Conservation (phyloP, 2,888 invertebrate species). For the Azorinus chamasolen region DNA sequence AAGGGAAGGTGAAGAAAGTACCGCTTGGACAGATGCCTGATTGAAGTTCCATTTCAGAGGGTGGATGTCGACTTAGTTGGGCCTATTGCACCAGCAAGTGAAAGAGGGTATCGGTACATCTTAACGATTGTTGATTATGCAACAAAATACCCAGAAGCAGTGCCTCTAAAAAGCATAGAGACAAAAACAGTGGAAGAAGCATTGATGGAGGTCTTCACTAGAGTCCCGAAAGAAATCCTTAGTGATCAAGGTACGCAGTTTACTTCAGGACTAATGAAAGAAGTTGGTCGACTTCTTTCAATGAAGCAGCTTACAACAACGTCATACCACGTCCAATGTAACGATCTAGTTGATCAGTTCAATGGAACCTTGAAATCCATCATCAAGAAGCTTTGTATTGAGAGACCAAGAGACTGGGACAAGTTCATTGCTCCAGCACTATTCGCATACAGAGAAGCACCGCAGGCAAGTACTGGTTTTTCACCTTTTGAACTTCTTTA, state of each 20-base stretch:
- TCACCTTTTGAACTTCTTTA: constrained; percentile 62
- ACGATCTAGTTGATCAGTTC: constrained; percentile 62
- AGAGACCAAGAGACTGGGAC: constrained; percentile 63
- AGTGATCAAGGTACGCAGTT: constrained; percentile 67
- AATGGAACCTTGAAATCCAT: constrained; percentile 64
- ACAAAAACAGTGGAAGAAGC: constrained; percentile 65
- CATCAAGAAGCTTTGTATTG: constrained; percentile 43
- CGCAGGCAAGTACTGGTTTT: constrained; percentile 58
- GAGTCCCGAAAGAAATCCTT: constrained; percentile 63
- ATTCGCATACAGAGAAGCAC: constrained; percentile 64
- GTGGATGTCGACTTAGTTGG: constrained; percentile 40
- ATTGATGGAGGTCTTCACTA: constrained; percentile 51
- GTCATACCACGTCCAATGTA: constrained; percentile 57
- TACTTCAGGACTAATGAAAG: constrained; percentile 56
- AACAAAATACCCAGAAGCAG: constrained; percentile 66
- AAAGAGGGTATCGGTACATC: constrained; percentile 61
- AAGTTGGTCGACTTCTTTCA: constrained; percentile 54
- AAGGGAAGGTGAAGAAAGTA: constrained; percentile 11
- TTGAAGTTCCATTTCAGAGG: constrained; percentile 16
- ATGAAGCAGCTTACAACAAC: constrained; percentile 51
- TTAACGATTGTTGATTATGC: constrained; percentile 61
- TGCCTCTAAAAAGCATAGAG: constrained; percentile 49
- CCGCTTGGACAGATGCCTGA: constrained; percentile 11
- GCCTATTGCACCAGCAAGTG: constrained; percentile 51
- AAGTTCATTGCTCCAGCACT: constrained; percentile 46